Evolutionary conservation across 1,140 invertebrate genomes (phyloP), one percentile per base, ranked within the genome.

Genomic region (Metaphire vulgaris): DNA sequence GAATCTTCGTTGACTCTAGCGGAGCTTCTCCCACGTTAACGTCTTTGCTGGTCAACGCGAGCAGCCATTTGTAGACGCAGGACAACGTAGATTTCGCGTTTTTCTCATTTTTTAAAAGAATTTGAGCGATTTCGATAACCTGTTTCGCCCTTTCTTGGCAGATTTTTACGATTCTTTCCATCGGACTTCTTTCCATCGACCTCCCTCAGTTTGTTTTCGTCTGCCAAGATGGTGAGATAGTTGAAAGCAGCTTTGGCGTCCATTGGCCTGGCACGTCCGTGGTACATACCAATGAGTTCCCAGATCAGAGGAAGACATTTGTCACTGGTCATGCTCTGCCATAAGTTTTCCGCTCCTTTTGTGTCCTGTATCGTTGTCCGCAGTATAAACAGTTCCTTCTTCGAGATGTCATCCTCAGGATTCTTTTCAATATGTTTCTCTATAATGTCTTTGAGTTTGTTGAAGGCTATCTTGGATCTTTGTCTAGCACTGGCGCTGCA

Each of bases 81-180:
- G 41, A 56, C 41, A 56, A 56, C 6, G 41, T 56, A 21, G 6
- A 6, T 21, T 56, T 6, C 6, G 41, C 41, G 6, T 21, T 56
- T 6, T 21, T 21, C 6, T 6, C 41, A 21, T 21, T 56, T 56
- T 21, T 56, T 56, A 6, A 12, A 21, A 56, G 6, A 6, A 6
- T 56, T 12, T 21, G 41, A 12, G 6, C 41, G 41, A 56, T 56
- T 21, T 56, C 41, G 21, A 56, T 56, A 6, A 56, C 41, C 41
- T 21, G 21, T 56, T 6, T 56, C 21, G n/a, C n/a, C n/a, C n/a
- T n/a, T n/a, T n/a, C n/a, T n/a, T n/a, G n/a, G n/a, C n/a, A n/a
- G n/a, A n/a, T n/a, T n/a, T n/a, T n/a, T n/a, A n/a, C n/a, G n/a
- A 56, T 56, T 56, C 41, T 56, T 56, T 56, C 41, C 41, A 56